Evolutionary conservation across 2,888 invertebrate species (phyloP).

Genomic region (Gnatocerus cornutus): DNA sequence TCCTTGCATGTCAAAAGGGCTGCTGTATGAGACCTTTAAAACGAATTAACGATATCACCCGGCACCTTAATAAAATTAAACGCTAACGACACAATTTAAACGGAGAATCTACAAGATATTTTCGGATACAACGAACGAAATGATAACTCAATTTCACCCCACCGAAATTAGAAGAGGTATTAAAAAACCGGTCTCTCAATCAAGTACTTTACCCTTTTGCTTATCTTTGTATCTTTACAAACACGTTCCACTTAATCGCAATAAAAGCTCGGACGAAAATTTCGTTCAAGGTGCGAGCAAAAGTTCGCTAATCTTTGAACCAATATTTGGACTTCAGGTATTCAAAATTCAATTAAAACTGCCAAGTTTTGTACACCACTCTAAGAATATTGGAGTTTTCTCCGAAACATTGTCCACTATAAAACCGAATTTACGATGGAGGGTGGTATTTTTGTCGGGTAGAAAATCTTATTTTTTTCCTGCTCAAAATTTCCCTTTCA

Average conservation of each 20-base stretch:
- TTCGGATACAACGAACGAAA: conserved; percentile 20
- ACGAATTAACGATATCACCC: conserved; percentile 59
- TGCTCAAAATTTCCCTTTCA: background rate
- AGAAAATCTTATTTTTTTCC: no score
- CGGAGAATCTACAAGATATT: conserved; percentile 25
- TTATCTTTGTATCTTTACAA: conserved; percentile 23
- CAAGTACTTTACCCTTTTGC: conserved; percentile 18
- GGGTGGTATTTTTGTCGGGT: no score
- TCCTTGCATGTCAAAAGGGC: conserved; percentile 62
- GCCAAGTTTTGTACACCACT: no score
- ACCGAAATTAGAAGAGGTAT: conserved; percentile 20
- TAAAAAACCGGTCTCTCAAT: conserved; percentile 19
- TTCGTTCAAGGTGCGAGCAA: background rate
- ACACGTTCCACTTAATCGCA: background rate
- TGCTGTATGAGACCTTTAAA: conserved; percentile 53
- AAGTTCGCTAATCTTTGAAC: conserved; percentile 2
- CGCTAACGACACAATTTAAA: conserved; percentile 51
- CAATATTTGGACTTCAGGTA: background rate
- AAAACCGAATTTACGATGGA: no score
- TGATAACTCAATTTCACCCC: conserved; percentile 18
- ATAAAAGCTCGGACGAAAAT: conserved; percentile 14
- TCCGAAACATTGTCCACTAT: no score
- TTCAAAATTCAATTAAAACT: background rate
- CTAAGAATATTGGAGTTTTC: no score
- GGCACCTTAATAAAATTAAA: conserved; percentile 54